Evolutionary conservation across 2,113 vertebrate species (phyloP).

Genomic region (Ellobius talpinus): DNA sequence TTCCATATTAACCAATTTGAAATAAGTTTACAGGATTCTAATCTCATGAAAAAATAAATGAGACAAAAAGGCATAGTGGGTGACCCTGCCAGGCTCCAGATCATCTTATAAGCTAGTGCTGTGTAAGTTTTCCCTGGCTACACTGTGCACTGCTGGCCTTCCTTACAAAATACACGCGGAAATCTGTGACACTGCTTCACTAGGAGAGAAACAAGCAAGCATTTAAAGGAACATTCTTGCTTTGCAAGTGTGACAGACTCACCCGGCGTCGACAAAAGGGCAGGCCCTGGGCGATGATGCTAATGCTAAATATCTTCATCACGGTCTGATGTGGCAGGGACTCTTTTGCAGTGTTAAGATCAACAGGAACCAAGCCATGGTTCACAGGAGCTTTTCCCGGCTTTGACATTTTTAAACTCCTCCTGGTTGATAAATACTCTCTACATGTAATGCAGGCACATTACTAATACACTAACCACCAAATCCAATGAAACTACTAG

Average conservation of each 20-base stretch:
- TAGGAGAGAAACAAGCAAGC: not conserved
- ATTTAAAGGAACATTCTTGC: slow-evolving; percentile 45
- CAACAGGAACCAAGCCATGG: slow-evolving; percentile 90
- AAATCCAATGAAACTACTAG: slow-evolving; percentile 51
- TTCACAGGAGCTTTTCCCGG: slow-evolving; percentile 88
- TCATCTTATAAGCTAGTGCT: not conserved
- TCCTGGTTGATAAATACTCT: slow-evolving; percentile 80
- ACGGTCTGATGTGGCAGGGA: slow-evolving; percentile 94
- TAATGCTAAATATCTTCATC: slow-evolving; percentile 99
- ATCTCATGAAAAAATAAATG: slow-evolving; percentile 54
- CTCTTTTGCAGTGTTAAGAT: slow-evolving; percentile 90
- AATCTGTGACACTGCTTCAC: slow-evolving; percentile 37
- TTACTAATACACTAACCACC: slow-evolving; percentile 82
- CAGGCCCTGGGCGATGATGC: slow-evolving; percentile 97
- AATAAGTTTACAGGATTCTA: slow-evolving; percentile 45
- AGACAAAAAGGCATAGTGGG: not conserved
- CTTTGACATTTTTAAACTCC: slow-evolving; percentile 92
- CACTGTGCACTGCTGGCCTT: not conserved
- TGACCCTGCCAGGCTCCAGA: not conserved
- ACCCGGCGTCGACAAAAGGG: slow-evolving; percentile 98
- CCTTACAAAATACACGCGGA: slow-evolving; percentile 47
- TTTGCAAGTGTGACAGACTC: slow-evolving; percentile 85
- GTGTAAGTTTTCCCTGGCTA: not conserved
- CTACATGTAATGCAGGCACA: slow-evolving; percentile 90
- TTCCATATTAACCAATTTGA: slow-evolving; percentile 46